phyloP scores from a whole-genome alignment of 2,888 invertebrate genomes.

The Cantharis rustica region DNA sequence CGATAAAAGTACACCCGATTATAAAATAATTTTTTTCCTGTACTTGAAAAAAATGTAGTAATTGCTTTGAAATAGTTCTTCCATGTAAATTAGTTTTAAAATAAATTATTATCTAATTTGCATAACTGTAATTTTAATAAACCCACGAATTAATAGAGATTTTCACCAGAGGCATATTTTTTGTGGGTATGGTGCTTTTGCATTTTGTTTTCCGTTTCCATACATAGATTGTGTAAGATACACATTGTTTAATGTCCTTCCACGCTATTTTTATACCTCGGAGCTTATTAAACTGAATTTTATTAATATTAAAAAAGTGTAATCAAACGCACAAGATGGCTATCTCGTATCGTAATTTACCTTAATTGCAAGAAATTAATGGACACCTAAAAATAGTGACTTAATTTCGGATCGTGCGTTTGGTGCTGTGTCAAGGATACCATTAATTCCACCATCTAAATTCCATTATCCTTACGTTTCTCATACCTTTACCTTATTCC shows the following conservation, averaged over 20 bases:
- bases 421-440: background rate
- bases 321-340: background rate
- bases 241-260: background rate
- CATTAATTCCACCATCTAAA: background rate
- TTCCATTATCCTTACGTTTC: background rate
- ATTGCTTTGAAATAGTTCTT: background rate
- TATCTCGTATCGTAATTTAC: background rate
- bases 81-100: background rate
- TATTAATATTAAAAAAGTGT: background rate
- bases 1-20: background rate
- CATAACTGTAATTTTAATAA: background rate
- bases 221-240: background rate
- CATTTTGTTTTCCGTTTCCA: background rate
- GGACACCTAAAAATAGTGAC: background rate
- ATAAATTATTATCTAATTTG: background rate
- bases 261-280: background rate
- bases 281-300: background rate
- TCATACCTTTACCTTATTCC: background rate
- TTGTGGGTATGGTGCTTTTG: background rate
- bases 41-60: background rate
- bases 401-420: background rate
- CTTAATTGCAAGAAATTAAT: background rate
- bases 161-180: background rate
- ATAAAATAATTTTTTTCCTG: background rate
- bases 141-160: background rate